Evolutionary conservation across 2,888 invertebrate species (phyloP).

Genomic region (Polydesmus complanatus): DNA sequence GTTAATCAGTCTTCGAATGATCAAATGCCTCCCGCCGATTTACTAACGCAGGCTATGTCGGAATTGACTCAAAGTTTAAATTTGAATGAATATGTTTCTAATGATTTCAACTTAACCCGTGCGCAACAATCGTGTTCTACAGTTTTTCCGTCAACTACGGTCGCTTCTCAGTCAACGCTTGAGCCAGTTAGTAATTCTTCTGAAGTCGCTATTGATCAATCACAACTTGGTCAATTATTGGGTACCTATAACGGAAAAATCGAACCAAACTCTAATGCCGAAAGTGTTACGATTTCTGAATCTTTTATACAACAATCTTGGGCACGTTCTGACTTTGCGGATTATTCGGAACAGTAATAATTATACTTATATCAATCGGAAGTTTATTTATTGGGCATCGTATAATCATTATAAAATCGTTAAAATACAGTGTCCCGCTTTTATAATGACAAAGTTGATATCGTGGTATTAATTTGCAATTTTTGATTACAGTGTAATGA

Average conservation of each 20-base stretch:
- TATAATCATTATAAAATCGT: no score
- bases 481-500: no score
- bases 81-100: slow-evolving; percentile 24
- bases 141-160: background rate
- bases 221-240: slow-evolving; percentile 16
- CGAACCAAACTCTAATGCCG: background rate
- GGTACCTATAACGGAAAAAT: slow-evolving; percentile 9
- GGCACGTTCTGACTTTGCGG: background rate
- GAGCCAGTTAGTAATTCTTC: background rate
- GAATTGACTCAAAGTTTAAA: slow-evolving; percentile 31
- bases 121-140: background rate
- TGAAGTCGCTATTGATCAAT: slow-evolving; percentile 13
- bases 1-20: background rate
- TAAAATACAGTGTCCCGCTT: no score
- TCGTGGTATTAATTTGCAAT: no score
- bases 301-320: background rate
- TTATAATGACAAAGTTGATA: no score
- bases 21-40: slow-evolving; percentile 27
- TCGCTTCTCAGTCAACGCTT: background rate
- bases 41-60: slow-evolving; percentile 36
- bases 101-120: background rate
- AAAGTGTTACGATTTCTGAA: background rate
- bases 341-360: background rate
- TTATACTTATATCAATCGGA: no score
- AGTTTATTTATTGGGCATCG: no score